phyloP scores from a whole-genome alignment of 2,888 invertebrate genomes.

The Apamea sordens region DNA sequence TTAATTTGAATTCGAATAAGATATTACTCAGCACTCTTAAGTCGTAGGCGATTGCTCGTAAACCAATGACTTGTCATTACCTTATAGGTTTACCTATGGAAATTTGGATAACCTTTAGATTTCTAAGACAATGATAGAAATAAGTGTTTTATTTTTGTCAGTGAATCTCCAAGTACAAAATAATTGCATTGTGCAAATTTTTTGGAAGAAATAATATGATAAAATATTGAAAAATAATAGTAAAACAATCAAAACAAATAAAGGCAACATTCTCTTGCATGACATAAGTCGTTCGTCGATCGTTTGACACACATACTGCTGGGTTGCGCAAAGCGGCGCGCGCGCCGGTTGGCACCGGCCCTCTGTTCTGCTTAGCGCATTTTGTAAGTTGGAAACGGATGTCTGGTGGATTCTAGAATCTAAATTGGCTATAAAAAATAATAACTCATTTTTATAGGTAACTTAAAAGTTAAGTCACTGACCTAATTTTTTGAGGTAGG shows the following conservation, averaged over 20 bases:
- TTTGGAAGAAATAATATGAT: neutral
- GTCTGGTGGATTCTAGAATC: conserved; percentile 69
- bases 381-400: conserved; percentile 75
- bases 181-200: neutral
- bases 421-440: conserved; percentile 50
- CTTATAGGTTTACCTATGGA: neutral
- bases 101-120: conserved; percentile 10
- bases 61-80: conserved; percentile 28
- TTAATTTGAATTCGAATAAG: conserved; percentile 47
- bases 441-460: conserved; percentile 10
- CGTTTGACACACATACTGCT: conserved; percentile 83
- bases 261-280: conserved; percentile 75
- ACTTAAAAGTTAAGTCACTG: neutral
- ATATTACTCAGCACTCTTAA: conserved; percentile 44
- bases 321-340: conserved; percentile 79
- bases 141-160: neutral
- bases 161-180: neutral
- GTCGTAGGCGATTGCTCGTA: conserved; percentile 45
- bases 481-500: neutral
- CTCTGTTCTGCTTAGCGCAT: conserved; percentile 71
- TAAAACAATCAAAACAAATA: conserved; percentile 67
- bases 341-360: conserved; percentile 78
- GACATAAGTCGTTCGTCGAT: conserved; percentile 79
- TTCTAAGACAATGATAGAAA: neutral
- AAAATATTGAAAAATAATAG: conserved; percentile 9